Conservation (phyloP, 1,140 invertebrate genomes). For the Drosophila athabasca region DNA sequence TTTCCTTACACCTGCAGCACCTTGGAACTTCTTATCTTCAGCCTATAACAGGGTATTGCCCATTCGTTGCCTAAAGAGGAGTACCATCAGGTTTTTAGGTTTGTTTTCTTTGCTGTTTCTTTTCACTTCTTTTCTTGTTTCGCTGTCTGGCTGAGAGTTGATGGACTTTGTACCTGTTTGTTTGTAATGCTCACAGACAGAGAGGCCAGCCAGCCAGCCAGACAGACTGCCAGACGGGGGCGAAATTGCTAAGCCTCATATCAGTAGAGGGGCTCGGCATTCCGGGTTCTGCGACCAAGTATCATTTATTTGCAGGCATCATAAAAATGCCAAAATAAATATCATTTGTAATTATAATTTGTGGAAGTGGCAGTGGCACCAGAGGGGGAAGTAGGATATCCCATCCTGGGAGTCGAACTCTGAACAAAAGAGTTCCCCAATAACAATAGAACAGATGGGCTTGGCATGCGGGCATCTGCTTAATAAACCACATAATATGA, state of each 20-base stretch:
- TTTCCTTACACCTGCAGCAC: not conserved
- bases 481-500: conserved; percentile 82
- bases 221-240: conserved; percentile 27
- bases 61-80: not conserved
- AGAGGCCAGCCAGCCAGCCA: not conserved
- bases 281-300: not conserved
- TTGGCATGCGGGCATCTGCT: conserved; percentile 40
- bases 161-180: conserved; percentile 46
- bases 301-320: conserved; percentile 66
- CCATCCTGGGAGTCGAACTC: too few relatives aligned
- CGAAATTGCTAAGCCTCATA: conserved; percentile 6
- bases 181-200: conserved; percentile 5
- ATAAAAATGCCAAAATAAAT: conserved; percentile 61
- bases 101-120: too few relatives aligned
- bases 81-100: not conserved
- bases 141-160: conserved; percentile 8
- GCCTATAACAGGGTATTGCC: not conserved
- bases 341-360: conserved; percentile 66
- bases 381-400: not conserved
- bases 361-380: conserved; percentile 21
- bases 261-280: conserved; percentile 32
- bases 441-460: conserved; percentile 43
- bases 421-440: conserved; percentile 61
- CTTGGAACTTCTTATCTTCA: not conserved
- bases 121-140: conserved; percentile 16